Base-by-base conservation (phyloP, 2,888 invertebrate species). In the Cheilosia vulpina region DNA sequence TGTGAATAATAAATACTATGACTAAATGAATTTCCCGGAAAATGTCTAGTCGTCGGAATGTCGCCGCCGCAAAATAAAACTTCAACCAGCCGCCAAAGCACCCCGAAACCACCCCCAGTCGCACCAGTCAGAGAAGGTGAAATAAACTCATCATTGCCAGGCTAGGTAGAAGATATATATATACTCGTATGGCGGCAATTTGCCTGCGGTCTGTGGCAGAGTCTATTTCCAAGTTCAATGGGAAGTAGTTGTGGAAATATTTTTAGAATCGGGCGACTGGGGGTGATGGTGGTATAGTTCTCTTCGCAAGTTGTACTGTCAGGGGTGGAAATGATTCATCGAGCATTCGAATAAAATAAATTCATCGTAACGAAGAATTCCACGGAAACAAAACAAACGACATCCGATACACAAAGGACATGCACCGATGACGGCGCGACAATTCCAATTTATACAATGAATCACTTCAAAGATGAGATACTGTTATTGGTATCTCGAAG, bases 1-100 rank as follows among this genome's bases (percentile, higher is more conserved):
- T 24, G 80, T 85, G 81, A 85, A 81, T 81, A 85, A 85, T 81
- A 76, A 76, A 81, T 62, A 17, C 76, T 55, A 76, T 85, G 85
- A 85, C 85, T 81, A 85, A 85, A 85, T 77, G 62, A 66, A 72
- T 81, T 85, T 81, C 66, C 72, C 57, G 76, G 76, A 72, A 85
- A 85, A 58, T 41, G 85, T 76, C 80, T 85, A 85, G 85, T 72
- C 76, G 65, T 53, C 60, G 78, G 72, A 83, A 83, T 78, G 69
- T 58, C 71, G 69, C 47, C 65, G 19, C 17, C 38, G 41, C 31
- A 60, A 68, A 53, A 19, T 58, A 38, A 57, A 58, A 58, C 9
- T 17, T 2, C 17, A n/a, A 50, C n/a, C 41, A 17, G 47, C 6
- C 13, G 9, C 11, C 55, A 24, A 55, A 38, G 1, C 31, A 47